Evolutionary conservation across 2,888 invertebrate genomes (phyloP), one percentile per base, ranked within the genome.

Genomic region (Papilio demoleus): DNA sequence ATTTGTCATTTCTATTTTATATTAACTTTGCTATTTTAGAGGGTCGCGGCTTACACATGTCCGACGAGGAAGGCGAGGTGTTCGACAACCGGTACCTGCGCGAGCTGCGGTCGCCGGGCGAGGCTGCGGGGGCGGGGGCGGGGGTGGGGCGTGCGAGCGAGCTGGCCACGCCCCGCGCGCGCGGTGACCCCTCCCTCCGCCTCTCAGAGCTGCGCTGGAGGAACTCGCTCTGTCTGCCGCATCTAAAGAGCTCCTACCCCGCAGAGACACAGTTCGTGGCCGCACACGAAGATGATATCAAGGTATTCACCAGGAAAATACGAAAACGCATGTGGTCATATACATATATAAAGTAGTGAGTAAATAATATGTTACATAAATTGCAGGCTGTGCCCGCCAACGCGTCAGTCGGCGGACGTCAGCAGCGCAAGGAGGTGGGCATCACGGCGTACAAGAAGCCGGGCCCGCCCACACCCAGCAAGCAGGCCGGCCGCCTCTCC

Each of bases 401-500:
- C 8, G 74, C 76, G 72, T 76, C 83, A 6, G 60, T 79, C 73
- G 86, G 73, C 76, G 81, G 88, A 22, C 91, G 89, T 66, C 73
- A 74, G 58, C 88, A 93, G 77, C 74, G 94, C 76, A 93, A 94
- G 83, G 92, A 95, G 85, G 89, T 94, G 68, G 94, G 94, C 71
- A 94, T 95, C 83, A 96, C 95, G 0, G 95, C 96, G 0, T 97
- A 97, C 83, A 97, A 96, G 91, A 95, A 95, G 79, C 97, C 97
- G 0, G 97, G 97, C 0, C 97, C 97, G 58, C 97, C 97, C 27
- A 97, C 97, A 1, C 97, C 97, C 0, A 96, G 96, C 87, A 97
- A 97, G 88, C 95, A 96, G 82, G 96, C 96, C 12, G 95, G 95
- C 1, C 93, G 96, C 72, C 87, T 95, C 9, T 97, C 97, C 0